Evolutionary conservation across 2,113 vertebrate genomes (phyloP).

Genomic region (Cyprichromis sp.): DNA sequence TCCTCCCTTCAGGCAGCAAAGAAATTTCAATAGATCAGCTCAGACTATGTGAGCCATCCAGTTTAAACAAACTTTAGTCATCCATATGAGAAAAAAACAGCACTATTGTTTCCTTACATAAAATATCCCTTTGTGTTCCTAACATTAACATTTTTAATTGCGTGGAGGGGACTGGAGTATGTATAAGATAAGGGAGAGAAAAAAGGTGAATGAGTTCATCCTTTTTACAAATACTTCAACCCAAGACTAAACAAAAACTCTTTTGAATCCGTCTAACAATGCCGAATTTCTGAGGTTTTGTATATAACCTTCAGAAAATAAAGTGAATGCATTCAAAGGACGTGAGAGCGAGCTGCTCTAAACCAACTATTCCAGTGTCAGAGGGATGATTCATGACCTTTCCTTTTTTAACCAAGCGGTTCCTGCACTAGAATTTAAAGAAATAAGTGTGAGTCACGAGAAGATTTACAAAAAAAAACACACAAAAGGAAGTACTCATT

Average conservation of each 20-base stretch:
- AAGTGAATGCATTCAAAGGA: not conserved
- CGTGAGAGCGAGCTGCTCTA: not conserved
- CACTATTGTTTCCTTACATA: not conserved
- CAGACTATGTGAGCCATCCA: not conserved
- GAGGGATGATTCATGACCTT: not conserved
- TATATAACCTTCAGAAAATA: not conserved
- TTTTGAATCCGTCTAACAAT: not conserved
- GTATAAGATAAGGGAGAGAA: not conserved
- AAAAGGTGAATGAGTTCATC: not conserved
- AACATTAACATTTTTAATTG: not conserved
- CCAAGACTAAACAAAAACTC: not conserved
- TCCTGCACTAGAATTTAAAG: not conserved
- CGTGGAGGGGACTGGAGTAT: not conserved
- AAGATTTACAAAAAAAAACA: not conserved
- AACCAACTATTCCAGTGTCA: not conserved
- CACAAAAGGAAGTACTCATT: not conserved
- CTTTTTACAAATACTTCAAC: not conserved
- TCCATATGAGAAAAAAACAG: not conserved
- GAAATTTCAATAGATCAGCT: not conserved
- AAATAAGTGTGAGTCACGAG: not conserved
- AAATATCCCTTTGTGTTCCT: not conserved
- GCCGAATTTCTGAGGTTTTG: not conserved
- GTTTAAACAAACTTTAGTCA: not conserved
- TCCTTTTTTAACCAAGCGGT: not conserved
- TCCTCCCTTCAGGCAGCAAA: not conserved